These are phyloP conservation scores for Coregonus suidteri DNA, from an alignment of 2,797 vertebrate species.

Conservation along the genomic window DNA sequence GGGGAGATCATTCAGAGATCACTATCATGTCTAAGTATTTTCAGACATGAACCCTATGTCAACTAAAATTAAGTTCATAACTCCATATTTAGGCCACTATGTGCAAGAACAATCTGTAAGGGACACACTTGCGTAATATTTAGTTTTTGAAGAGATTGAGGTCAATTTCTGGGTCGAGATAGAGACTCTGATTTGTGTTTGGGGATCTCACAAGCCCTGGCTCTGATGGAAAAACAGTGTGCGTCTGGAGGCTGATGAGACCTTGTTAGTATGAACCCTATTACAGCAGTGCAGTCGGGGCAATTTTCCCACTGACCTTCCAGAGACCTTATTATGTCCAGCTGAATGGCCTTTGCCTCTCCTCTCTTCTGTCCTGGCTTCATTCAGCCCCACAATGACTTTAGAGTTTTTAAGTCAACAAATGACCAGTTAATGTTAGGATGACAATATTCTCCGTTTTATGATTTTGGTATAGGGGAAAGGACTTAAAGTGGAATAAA, in stretches of 20 bases:
- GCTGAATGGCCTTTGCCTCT: constrained; percentile 13
- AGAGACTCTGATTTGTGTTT: background rate
- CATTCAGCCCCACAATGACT: background rate
- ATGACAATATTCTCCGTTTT: background rate
- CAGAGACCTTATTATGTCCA: constrained; percentile 15
- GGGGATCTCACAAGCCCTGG: constrained; percentile 1
- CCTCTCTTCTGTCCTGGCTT: background rate
- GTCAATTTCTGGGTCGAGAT: background rate
- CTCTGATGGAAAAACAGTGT: constrained; percentile 5
- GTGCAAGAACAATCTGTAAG: too few relatives aligned
- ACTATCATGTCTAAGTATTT: background rate
- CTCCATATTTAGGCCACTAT: too few relatives aligned
- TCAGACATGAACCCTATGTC: background rate
- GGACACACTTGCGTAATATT: too few relatives aligned
- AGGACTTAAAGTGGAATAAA: background rate
- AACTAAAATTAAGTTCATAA: background rate
- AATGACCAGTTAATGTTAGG: background rate
- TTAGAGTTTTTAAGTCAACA: constrained; percentile 15
- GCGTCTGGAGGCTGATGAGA: constrained; percentile 5
- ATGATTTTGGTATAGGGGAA: background rate
- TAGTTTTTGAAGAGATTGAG: too few relatives aligned
- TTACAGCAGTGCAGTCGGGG: background rate
- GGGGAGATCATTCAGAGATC: background rate
- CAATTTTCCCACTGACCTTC: constrained; percentile 18
- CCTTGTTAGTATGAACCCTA: constrained; percentile 15